phyloP scores from a whole-genome alignment of 2,797 vertebrate species.

The Macropus fuliginosus region DNA sequence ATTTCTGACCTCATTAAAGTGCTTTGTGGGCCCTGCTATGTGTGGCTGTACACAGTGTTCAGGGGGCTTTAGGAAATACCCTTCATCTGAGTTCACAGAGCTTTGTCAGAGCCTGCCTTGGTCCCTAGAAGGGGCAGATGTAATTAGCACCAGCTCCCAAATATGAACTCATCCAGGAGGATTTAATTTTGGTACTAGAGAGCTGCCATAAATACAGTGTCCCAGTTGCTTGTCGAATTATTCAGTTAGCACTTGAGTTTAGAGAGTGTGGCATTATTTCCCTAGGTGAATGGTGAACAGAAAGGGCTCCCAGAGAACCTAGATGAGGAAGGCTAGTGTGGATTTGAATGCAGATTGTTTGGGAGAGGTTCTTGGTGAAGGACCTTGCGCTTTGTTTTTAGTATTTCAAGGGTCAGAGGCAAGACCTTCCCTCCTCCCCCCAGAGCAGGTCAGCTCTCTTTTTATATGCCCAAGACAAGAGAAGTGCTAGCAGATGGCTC shows the following conservation, averaged over 20 bases:
- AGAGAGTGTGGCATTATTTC: neutral
- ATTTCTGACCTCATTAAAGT: neutral
- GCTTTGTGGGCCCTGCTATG: neutral
- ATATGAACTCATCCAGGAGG: conserved; percentile 9
- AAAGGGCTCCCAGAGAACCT: neutral
- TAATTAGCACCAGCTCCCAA: neutral
- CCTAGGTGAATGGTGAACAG: neutral
- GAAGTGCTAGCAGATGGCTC: neutral
- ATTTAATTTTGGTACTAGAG: neutral
- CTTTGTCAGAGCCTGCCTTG: neutral
- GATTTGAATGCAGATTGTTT: neutral
- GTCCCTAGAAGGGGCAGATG: neutral
- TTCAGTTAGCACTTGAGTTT: neutral
- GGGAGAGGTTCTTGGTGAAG: neutral
- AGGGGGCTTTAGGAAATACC: neutral
- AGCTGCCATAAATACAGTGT: neutral
- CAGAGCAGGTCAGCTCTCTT: neutral
- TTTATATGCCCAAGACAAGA: neutral
- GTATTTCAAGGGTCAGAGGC: neutral
- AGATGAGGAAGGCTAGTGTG: neutral
- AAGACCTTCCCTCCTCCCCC: neutral
- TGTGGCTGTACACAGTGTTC: neutral
- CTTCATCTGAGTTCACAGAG: neutral
- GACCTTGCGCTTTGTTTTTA: neutral
- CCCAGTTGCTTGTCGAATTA: neutral